phyloP scores from a whole-genome alignment of 2,797 vertebrate species.

The Iguana delicatissima region DNA sequence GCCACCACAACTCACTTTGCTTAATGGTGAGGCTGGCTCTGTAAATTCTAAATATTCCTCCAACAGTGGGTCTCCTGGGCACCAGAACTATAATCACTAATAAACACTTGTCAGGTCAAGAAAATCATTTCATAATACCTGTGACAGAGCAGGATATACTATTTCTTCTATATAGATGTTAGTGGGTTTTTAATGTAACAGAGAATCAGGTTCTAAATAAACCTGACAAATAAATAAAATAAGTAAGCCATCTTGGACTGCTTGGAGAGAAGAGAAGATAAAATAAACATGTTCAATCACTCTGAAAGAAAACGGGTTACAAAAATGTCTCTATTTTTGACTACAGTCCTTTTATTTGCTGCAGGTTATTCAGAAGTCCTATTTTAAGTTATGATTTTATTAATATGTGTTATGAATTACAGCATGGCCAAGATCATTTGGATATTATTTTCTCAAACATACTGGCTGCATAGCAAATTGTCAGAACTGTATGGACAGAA shows the following conservation, averaged over 20 bases:
- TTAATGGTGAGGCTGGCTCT: too few relatives aligned
- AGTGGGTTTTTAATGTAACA: background rate
- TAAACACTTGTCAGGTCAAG: background rate
- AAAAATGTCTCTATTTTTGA: background rate
- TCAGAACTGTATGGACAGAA: background rate
- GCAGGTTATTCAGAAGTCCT: background rate
- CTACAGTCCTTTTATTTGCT: background rate
- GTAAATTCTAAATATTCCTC: background rate
- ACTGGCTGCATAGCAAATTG: background rate
- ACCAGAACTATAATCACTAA: background rate
- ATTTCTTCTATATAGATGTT: background rate
- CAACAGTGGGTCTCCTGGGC: background rate
- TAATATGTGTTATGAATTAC: background rate
- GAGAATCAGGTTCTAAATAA: background rate
- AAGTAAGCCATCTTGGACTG: background rate
- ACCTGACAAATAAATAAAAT: too few relatives aligned
- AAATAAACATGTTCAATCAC: background rate
- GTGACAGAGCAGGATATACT: background rate
- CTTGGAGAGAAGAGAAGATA: background rate
- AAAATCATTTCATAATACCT: background rate
- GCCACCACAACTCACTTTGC: too few relatives aligned
- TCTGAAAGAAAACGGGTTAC: background rate
- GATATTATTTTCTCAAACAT: background rate
- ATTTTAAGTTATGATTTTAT: background rate
- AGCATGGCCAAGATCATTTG: background rate